These are phyloP conservation scores for Pimpla rufipes DNA, from an alignment of 2,888 invertebrate genomes.

Conservation along the genomic window DNA sequence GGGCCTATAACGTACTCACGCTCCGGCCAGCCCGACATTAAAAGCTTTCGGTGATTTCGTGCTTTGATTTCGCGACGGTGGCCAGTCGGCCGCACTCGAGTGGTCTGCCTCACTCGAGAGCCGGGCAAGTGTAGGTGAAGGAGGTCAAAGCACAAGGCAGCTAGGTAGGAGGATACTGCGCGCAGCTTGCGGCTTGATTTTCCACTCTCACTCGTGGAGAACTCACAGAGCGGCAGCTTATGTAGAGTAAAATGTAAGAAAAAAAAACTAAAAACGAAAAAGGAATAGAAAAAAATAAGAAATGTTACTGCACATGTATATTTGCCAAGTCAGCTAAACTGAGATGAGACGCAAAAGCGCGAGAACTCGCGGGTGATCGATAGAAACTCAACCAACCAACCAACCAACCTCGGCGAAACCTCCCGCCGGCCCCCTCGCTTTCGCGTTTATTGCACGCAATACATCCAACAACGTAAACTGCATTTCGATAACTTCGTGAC, in stretches of 20 bases:
- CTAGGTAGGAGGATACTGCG: conserved; percentile 1
- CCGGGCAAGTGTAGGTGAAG: conserved; percentile 42
- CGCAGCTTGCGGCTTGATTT: conserved; percentile 19
- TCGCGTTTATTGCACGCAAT: conserved; percentile 60
- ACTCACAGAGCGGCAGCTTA: not conserved
- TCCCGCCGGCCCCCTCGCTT: not conserved
- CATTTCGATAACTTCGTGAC: conserved; percentile 80
- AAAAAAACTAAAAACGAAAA: not conserved
- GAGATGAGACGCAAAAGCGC: conserved; percentile 29
- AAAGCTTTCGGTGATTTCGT: conserved; percentile 75
- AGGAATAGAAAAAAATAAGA: not conserved
- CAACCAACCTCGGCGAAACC: conserved; percentile 17
- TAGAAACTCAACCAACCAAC: conserved; percentile 13
- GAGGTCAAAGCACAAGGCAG: conserved; percentile 49
- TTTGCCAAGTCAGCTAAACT: not conserved
- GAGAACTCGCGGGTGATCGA: conserved; percentile 23
- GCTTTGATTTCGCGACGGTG: conserved; percentile 74
- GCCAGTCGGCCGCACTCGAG: conserved; percentile 50
- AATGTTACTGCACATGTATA: conserved; percentile 32
- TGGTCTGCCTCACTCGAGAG: conserved; percentile 55
- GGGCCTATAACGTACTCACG: conserved; percentile 18
- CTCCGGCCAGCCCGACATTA: conserved; percentile 65
- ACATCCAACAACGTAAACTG: conserved; percentile 73
- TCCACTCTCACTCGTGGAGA: conserved; percentile 12
- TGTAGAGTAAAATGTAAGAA: conserved; percentile 1